A percentile compares a stretch with the other conserved stretches of the same genome.
These are phyloP conservation scores for Anoplopoma fimbria DNA, from an alignment of 2,113 vertebrate genomes.

Conservation along the genomic window DNA sequence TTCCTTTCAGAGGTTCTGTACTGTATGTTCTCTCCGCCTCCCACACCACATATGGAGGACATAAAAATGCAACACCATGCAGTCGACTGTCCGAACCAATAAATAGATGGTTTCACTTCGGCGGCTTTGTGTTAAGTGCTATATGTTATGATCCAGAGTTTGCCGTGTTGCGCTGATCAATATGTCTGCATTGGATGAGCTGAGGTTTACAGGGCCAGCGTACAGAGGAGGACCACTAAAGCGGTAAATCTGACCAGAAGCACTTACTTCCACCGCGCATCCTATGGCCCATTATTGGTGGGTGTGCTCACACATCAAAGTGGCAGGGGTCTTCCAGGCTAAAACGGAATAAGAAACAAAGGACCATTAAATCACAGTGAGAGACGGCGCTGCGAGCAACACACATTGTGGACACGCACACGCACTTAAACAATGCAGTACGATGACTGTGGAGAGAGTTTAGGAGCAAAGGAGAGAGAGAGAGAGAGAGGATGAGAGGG, in stretches of 20 bases:
- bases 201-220: conserved; percentile 31
- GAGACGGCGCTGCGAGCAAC: conserved; percentile 29
- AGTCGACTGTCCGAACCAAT: background rate
- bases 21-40: background rate
- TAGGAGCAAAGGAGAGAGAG: conserved; percentile 47
- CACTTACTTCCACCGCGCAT: conserved; percentile 82
- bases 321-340: conserved; percentile 75
- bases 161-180: conserved; percentile 49
- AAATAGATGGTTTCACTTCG: conserved; percentile 26
- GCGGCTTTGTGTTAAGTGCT: conserved; percentile 14
- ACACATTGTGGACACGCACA: conserved; percentile 27
- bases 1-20: background rate
- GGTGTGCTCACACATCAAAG: conserved; percentile 79
- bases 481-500: conserved; percentile 24
- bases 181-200: conserved; percentile 37
- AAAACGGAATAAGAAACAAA: conserved; percentile 75
- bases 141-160: conserved; percentile 57
- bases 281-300: conserved; percentile 76
- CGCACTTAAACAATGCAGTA: conserved; percentile 45
- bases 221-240: conserved; percentile 32
- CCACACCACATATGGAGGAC: background rate
- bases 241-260: conserved; percentile 76
- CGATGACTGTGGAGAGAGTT: conserved; percentile 53
- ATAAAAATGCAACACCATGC: conserved; percentile 7
- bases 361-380: conserved; percentile 72